These are phyloP conservation scores for Xiphorhynchus erythropygius DNA, from an alignment of 2,797 vertebrate species.

Conservation along the genomic window DNA sequence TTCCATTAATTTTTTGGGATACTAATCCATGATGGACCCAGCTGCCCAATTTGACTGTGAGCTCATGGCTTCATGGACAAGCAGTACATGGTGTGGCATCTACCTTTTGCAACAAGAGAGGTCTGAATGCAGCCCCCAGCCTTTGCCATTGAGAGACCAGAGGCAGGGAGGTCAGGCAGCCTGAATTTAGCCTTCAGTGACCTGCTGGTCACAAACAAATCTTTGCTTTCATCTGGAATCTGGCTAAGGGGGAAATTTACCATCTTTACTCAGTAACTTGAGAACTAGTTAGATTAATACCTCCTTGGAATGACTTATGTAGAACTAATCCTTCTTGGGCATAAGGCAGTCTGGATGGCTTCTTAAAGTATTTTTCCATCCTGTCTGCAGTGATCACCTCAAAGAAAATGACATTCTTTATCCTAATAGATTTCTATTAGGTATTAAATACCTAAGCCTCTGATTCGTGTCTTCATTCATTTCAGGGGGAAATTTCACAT, in stretches of 20 bases:
- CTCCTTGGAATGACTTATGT: background rate
- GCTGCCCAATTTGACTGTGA: background rate
- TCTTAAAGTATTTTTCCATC: background rate
- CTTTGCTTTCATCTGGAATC: slow-evolving; percentile 2
- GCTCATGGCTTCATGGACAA: accelerated
- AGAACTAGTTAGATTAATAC: background rate
- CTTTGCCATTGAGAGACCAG: background rate
- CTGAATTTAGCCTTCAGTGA: background rate
- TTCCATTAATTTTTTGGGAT: background rate
- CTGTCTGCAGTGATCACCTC: background rate
- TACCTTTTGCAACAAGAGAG: background rate
- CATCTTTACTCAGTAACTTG: background rate
- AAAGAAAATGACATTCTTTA: background rate
- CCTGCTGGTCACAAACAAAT: background rate
- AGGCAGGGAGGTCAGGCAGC: background rate
- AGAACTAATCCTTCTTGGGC: background rate
- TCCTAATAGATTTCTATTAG: background rate
- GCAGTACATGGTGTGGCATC: accelerated
- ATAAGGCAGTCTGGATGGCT: background rate
- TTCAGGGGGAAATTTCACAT: background rate
- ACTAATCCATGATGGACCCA: background rate
- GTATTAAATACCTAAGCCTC: background rate
- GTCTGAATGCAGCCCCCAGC: background rate
- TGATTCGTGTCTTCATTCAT: background rate
- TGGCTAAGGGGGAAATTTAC: background rate